A percentile compares a stretch with the other conserved stretches of the same genome.
These are phyloP conservation scores for Laupala kohalensis DNA, from an alignment of 1,140 invertebrate species.

Conservation along the genomic window DNA sequence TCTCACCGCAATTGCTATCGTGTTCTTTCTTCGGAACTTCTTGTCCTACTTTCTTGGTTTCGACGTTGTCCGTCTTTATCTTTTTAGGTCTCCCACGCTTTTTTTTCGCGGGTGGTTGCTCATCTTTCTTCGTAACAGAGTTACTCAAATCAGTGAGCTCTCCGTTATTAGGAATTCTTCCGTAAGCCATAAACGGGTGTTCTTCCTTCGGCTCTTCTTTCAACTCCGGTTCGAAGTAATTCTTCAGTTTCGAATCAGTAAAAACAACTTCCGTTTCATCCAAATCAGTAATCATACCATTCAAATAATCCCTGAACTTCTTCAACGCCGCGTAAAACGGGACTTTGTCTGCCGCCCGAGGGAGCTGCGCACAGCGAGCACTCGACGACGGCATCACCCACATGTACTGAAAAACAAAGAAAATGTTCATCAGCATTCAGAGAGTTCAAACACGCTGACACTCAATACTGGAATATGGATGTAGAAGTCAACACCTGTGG, in stretches of 20 bases:
- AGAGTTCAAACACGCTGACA: too few species aligned
- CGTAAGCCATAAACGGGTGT: constrained; percentile 16
- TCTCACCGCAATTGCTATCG: constrained; percentile 8
- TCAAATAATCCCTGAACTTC: constrained; percentile 89
- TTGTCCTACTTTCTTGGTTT: constrained; percentile 25
- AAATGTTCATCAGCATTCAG: too few species aligned
- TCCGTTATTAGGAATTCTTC: constrained; percentile 17
- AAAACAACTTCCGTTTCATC: constrained; percentile 89
- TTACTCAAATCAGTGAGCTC: constrained; percentile 32
- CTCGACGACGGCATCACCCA: constrained; percentile 98
- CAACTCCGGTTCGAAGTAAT: constrained; percentile 34
- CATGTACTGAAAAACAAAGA: constrained; percentile 70
- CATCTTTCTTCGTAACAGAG: constrained; percentile 37
- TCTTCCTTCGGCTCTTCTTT: constrained; percentile 26
- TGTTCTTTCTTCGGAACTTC: constrained; percentile 12
- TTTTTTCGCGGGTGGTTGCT: constrained; percentile 64
- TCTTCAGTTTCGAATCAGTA: constrained; percentile 58
- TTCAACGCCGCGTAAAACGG: constrained; percentile 91
- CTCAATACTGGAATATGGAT: too few species aligned
- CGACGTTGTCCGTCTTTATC: constrained; percentile 43
- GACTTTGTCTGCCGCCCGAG: constrained; percentile 89
- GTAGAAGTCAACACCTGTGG: too few species aligned
- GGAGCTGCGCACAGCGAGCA: constrained; percentile 87
- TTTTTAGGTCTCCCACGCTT: constrained; percentile 80
- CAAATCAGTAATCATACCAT: constrained; percentile 71